Evolutionary conservation across 2,797 vertebrate species (phyloP), one percentile per base, ranked within the genome.

Genomic region (Gymnoscopelus braueri): DNA sequence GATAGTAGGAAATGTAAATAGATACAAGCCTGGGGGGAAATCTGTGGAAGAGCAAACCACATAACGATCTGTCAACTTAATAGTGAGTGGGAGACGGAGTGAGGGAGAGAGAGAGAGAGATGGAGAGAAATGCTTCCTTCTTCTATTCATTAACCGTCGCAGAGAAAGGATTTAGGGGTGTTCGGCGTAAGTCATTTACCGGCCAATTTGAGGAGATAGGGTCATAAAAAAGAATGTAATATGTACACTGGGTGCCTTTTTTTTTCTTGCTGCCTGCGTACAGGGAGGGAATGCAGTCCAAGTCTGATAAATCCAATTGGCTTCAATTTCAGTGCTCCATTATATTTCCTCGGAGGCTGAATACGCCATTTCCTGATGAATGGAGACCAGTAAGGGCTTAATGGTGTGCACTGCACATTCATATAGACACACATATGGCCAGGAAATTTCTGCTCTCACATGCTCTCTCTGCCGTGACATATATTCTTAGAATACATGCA

Each of bases 11-110:
- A 84, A 89, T 90, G 87, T 87, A 89, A 90, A 91, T 84, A 91
- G 88, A 91, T 82, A 75, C 64, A 56, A 75, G 84, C 87, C 88
- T 69, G 77, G 74, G 86, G 89, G 81, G 39, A 44, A 82, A 85
- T 83, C 78, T 67, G 83, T 74, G 71, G 77, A 79, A 86, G 82
- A 73, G 67, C 83, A 82, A 77, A 77, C 80, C 78, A 86, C 83
- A 80, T 86, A 85, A 87, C 59, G 64, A 90, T 85, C 76, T 82
- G 88, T 90, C 89, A 85, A 81, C 87, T 85, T 91, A 86, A 91
- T 69, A 84, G 81, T 35, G 47, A 69, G 88, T 80, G 75, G 81
- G 86, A 82, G 83, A 77, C 74, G 12, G 52, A 11, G 61, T 19
- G 50, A 14, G 62, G 32, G 48, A 49, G 60, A 13, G 19, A 60